phyloP scores from a whole-genome alignment of 2,888 invertebrate genomes.

The Zygaena filipendulae region DNA sequence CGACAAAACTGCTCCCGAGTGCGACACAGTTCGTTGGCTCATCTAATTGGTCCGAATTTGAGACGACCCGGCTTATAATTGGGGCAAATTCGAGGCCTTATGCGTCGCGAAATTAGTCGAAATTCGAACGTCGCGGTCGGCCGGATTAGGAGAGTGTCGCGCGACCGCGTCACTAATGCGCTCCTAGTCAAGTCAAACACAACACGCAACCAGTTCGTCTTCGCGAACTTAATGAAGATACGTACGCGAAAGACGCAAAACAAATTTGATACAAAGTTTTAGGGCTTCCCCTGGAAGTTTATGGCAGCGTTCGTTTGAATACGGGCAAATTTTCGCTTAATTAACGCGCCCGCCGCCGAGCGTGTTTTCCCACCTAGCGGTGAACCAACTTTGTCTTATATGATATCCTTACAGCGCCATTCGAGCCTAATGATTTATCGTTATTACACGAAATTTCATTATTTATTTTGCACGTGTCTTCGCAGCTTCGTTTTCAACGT shows the following conservation, averaged over 20 bases:
- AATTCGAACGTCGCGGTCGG: conserved; percentile 38
- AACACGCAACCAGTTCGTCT: conserved; percentile 51
- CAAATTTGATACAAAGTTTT: conserved; percentile 51
- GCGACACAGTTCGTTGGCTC: conserved; percentile 66
- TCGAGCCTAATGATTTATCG: no score
- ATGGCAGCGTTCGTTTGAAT: conserved; percentile 40
- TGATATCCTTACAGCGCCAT: conserved; percentile 17
- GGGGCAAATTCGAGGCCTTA: conserved; percentile 46
- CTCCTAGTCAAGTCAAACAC: conserved; percentile 50
- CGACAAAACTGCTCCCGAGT: conserved; percentile 65
- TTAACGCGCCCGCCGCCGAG: conserved; percentile 37
- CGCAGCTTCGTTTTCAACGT: conserved; percentile 1
- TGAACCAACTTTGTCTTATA: conserved; percentile 27
- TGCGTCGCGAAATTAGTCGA: conserved; percentile 53
- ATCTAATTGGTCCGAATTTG: conserved; percentile 67
- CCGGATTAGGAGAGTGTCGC: conserved; percentile 38
- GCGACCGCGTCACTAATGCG: conserved; percentile 44
- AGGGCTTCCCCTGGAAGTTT: conserved; percentile 45
- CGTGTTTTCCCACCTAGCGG: conserved; percentile 19
- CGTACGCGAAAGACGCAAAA: conserved; percentile 36
- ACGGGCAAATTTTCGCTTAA: conserved; percentile 55
- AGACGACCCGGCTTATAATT: conserved; percentile 60
- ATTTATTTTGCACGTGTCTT: conserved; percentile 9
- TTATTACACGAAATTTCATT: no score
- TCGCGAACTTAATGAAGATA: conserved; percentile 52